Base-by-base conservation (phyloP, 2,113 vertebrate species). In the Pelmatolapia mariae region DNA sequence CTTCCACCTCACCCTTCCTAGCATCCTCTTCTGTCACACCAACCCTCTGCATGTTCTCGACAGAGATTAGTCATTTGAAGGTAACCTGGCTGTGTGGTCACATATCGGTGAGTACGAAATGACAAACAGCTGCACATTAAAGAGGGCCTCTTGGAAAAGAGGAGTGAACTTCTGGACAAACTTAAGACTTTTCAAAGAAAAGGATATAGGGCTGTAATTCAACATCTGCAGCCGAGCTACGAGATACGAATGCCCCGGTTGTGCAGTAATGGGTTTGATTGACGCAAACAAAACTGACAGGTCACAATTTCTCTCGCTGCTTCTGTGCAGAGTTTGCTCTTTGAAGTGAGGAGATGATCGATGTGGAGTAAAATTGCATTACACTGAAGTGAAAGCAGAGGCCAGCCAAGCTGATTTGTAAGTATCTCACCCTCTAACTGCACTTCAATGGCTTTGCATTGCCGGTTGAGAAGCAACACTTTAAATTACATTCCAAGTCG, bases 291-390 rank as follows among this genome's bases (percentile, higher is more conserved):
- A n/a, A 53, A 26, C 4, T 26, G 57, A 47, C 24, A 88, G 78
- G 47, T 36, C 40, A 63, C 18, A 26, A 29, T 47, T 68, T 85
- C 19, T 33, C 36, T 78, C 18, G 19, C 13, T 54, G 36, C 26
- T 22, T 19, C 5, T 31, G 38, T 11, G 73, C 26, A 13, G 7
- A 33, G 5, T 40, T 26, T 63, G 61, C 10, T 15, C 87, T 50
- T 26, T 81, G 80, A 82, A 40, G 31, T 52, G 52, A 54, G 61
- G 16, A 71, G 66, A 73, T 33, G 63, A 82, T 87, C 56, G 54
- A 16, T 83, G 53, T 15, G 22, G 16, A 54, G 47, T 80, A 57
- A 85, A 90, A 93, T 85, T 81, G 22, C 5, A 88, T 92, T 90
- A 82, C 19, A 56, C 15, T 68, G 50, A 91, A 59, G 84, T 68